Conservation (phyloP, 2,888 invertebrate species). For the Apocheima hispidaria region DNA sequence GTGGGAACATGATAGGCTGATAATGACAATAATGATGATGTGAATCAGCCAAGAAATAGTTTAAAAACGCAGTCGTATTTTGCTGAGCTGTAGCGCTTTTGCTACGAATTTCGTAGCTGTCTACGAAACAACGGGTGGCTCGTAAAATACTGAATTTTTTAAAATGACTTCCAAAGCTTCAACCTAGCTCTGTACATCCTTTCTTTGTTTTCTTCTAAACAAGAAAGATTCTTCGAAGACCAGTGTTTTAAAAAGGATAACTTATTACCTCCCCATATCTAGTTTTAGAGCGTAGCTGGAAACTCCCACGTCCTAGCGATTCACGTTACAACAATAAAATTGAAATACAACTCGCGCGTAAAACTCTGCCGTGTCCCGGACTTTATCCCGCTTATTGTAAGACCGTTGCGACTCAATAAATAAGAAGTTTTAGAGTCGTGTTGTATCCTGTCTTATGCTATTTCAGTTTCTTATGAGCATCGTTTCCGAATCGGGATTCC, state of each 20-base stretch:
- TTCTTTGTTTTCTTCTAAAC: neutral
- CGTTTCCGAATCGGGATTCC: conserved; percentile 51
- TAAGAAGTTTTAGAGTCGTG: conserved; percentile 51
- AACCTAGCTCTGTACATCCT: neutral
- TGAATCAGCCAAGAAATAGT: too few relatives aligned
- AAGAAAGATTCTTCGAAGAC: neutral
- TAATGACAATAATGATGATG: too few relatives aligned
- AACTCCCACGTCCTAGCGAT: conserved; percentile 32
- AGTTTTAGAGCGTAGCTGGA: conserved; percentile 24
- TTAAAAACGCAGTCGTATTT: too few relatives aligned
- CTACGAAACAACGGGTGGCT: conserved; percentile 8
- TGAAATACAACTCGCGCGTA: conserved; percentile 40
- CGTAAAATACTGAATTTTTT: neutral
- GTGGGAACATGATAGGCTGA: too few relatives aligned
- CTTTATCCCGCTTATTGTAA: conserved; percentile 44
- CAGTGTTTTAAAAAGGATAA: neutral
- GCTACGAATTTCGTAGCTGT: conserved; percentile 16
- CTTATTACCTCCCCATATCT: conserved; percentile 1
- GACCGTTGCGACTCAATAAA: conserved; percentile 50
- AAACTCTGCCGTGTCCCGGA: conserved; percentile 33
- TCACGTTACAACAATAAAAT: conserved; percentile 37
- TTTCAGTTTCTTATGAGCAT: conserved; percentile 50
- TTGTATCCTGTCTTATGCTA: conserved; percentile 45
- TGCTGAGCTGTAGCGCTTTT: neutral
- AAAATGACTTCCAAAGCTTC: too few relatives aligned